Conservation (phyloP, 53 echinoderm and acorn worm species). For the Antedon mediterranea region DNA sequence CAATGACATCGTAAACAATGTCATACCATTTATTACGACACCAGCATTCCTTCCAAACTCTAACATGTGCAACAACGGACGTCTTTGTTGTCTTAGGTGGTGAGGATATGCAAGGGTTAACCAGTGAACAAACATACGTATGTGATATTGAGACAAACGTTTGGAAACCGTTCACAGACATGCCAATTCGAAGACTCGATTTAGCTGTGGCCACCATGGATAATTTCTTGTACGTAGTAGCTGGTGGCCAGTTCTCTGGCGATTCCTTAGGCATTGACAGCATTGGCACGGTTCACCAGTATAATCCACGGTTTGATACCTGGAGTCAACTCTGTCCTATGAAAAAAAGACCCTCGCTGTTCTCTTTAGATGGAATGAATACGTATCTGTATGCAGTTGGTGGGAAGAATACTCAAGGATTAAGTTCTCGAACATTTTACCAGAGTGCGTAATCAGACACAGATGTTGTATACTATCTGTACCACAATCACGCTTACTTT, state of each 20-base stretch:
- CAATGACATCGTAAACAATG: neutral
- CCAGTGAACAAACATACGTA: slow-evolving; percentile 13
- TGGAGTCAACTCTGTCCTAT: slow-evolving; percentile 68
- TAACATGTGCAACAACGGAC: neutral
- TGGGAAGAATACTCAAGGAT: slow-evolving; percentile 69
- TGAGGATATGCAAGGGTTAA: slow-evolving; percentile 28
- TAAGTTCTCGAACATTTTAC: slow-evolving; percentile 56
- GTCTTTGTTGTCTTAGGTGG: slow-evolving; percentile 27
- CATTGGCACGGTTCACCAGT: slow-evolving; percentile 55
- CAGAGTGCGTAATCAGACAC: slow-evolving; percentile 56
- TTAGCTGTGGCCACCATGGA: slow-evolving; percentile 10
- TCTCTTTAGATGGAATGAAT: slow-evolving; percentile 40
- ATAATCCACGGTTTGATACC: slow-evolving; percentile 21
- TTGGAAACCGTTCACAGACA: slow-evolving; percentile 20
- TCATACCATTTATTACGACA: neutral
- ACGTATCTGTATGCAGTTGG: slow-evolving; percentile 65
- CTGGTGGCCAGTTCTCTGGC: slow-evolving; percentile 67
- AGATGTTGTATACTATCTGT: slow-evolving; percentile 25
- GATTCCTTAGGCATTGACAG: slow-evolving; percentile 67
- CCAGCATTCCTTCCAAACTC: slow-evolving; percentile 3
- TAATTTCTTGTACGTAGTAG: slow-evolving; percentile 24
- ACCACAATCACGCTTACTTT: neutral
- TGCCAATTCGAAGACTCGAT: slow-evolving; percentile 38
- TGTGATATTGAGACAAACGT: slow-evolving; percentile 18
- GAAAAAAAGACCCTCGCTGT: slow-evolving; percentile 63